phyloP scores from a whole-genome alignment of 2,888 invertebrate genomes.

The Pheosia gnoma region DNA sequence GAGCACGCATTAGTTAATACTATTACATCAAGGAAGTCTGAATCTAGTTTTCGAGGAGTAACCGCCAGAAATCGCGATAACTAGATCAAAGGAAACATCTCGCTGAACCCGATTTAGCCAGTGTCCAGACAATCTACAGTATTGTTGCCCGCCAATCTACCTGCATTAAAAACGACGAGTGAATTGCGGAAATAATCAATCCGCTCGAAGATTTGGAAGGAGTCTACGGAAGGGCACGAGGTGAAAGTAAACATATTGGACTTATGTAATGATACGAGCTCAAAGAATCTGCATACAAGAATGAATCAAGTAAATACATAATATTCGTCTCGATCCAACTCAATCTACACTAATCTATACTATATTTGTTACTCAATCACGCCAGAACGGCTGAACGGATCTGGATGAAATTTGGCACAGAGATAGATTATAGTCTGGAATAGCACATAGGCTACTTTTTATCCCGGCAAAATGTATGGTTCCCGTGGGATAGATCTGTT shows the following conservation, averaged over 20 bases:
- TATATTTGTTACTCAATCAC: no score
- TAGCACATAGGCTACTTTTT: no score
- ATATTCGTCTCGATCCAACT: neutral
- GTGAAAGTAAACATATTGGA: neutral
- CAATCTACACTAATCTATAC: no score
- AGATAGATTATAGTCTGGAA: no score
- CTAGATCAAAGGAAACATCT: conserved; percentile 42
- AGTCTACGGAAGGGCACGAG: neutral
- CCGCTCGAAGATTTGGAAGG: neutral
- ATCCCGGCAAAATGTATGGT: no score
- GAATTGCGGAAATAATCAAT: conserved; percentile 13
- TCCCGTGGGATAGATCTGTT: no score
- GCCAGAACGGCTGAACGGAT: no score
- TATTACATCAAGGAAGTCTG: neutral
- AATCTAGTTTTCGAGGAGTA: conserved; percentile 15
- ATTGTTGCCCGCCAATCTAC: conserved; percentile 15
- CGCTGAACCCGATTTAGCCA: conserved; percentile 21
- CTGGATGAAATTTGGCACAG: no score
- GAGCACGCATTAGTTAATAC: neutral
- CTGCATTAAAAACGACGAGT: conserved; percentile 12
- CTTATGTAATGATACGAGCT: neutral
- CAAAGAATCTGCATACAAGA: neutral
- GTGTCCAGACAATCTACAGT: conserved; percentile 37
- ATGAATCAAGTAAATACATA: no score
- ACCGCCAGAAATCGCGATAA: conserved; percentile 31